Conservation (phyloP, 2,797 vertebrate genomes). For the Chrysocyon brachyurus region DNA sequence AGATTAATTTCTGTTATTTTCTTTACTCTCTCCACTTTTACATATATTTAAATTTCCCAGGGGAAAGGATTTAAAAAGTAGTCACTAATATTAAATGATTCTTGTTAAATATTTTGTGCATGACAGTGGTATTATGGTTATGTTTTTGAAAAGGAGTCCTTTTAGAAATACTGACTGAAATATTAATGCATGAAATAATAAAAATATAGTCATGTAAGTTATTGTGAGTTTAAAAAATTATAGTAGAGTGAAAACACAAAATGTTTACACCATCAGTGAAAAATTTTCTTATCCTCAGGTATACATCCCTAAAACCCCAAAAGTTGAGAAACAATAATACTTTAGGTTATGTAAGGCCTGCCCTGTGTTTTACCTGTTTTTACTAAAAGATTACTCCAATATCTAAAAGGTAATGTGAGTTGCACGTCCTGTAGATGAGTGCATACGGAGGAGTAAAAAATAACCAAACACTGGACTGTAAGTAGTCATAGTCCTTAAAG, state of each 20-base stretch:
- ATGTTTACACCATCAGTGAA: not conserved
- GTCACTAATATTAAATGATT: not conserved
- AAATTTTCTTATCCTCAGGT: not conserved
- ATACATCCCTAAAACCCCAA: not conserved
- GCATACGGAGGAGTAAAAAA: not conserved
- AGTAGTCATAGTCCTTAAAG: not conserved
- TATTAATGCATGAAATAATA: not conserved
- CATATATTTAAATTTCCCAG: not conserved
- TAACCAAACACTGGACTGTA: not conserved
- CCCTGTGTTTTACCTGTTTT: not conserved
- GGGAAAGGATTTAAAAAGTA: not conserved
- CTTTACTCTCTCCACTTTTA: not conserved
- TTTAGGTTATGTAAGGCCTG: not conserved
- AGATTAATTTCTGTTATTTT: slow-evolving; percentile 4
- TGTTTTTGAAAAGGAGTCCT: slow-evolving; percentile 6
- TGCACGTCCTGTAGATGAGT: not conserved
- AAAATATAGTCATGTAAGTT: not conserved
- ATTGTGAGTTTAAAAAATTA: not conserved
- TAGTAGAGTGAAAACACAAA: not conserved
- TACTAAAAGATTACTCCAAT: not conserved
- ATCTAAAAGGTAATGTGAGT: not conserved
- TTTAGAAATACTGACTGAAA: not conserved
- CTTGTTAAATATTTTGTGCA: not conserved
- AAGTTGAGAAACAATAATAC: not conserved
- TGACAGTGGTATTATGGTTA: not conserved